Conservation (phyloP, 2,113 vertebrate genomes). For the Cacatua alba region DNA sequence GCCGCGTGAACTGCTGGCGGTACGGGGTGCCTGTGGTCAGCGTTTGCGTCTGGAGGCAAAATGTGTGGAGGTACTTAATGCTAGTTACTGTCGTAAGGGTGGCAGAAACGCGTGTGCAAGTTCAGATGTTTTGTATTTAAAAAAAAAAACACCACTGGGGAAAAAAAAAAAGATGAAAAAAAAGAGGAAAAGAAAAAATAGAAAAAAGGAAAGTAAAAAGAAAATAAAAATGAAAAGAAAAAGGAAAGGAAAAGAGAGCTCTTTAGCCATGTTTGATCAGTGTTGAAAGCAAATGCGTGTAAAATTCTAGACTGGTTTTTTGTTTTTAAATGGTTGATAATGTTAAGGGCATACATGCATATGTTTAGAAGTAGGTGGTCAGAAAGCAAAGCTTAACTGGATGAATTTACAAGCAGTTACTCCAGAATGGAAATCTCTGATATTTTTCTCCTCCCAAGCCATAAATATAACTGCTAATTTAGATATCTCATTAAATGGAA, state of each 20-base stretch:
- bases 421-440: not conserved
- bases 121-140: not conserved
- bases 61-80: rapidly evolving
- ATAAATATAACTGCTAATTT: not conserved
- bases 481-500: not conserved
- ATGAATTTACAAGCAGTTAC: not conserved
- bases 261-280: not conserved
- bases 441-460: not conserved
- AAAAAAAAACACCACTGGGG: not conserved
- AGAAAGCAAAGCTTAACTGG: not conserved
- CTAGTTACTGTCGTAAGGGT: rapidly evolving
- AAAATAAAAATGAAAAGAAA: rapidly evolving
- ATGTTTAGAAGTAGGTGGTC: not conserved
- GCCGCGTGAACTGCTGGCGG: not conserved
- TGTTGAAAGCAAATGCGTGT: not conserved
- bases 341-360: not conserved
- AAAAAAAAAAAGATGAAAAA: too few species aligned
- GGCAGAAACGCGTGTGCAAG: not conserved
- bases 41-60: not conserved
- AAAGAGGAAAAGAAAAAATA: not conserved
- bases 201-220: too few species aligned
- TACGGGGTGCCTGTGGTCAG: rapidly evolving
- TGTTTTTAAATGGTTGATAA: not conserved
- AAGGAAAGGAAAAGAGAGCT: too few species aligned
- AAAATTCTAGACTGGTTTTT: not conserved